Evolutionary conservation across 2,797 vertebrate species (phyloP).

Genomic region (Sebastes jordani): DNA sequence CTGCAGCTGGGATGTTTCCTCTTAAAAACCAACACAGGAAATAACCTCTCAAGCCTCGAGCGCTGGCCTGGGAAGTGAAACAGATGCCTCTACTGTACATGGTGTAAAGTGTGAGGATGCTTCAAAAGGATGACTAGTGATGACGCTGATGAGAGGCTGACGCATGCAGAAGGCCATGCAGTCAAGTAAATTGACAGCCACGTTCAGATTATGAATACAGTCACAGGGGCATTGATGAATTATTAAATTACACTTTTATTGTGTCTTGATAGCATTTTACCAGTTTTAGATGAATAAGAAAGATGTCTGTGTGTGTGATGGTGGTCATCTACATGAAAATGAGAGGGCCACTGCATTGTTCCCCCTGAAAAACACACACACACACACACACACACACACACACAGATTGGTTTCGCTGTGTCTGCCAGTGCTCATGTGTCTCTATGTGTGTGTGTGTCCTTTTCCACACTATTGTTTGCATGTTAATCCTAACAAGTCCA

Average conservation of each 20-base stretch:
- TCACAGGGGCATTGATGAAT: background rate
- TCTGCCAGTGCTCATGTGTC: constrained; percentile 3
- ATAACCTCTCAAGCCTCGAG: constrained; percentile 16
- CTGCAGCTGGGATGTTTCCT: constrained; percentile 60
- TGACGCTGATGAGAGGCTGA: constrained; percentile 15
- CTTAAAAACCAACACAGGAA: constrained; percentile 49
- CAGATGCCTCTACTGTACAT: constrained; percentile 23
- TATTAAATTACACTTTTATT: background rate
- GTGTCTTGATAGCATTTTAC: background rate
- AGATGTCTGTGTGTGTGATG: background rate
- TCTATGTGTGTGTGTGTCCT: constrained; percentile 1
- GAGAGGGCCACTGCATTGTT: constrained; percentile 28
- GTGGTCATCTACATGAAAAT: constrained; percentile 47
- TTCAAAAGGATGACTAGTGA: constrained; percentile 35
- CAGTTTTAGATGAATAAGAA: background rate
- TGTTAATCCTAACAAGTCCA: constrained; percentile 59
- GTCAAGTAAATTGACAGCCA: background rate
- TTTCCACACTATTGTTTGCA: constrained; percentile 66
- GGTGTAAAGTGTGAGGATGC: constrained; percentile 33
- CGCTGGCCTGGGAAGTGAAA: constrained; percentile 18
- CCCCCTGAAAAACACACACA: background rate
- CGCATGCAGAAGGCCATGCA: background rate
- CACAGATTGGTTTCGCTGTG: background rate
- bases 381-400: constrained; percentile 2
- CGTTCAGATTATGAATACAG: constrained; percentile 2